Evolutionary conservation across 1,140 invertebrate genomes (phyloP).

Genomic region (Rhopalosiphum maidis): DNA sequence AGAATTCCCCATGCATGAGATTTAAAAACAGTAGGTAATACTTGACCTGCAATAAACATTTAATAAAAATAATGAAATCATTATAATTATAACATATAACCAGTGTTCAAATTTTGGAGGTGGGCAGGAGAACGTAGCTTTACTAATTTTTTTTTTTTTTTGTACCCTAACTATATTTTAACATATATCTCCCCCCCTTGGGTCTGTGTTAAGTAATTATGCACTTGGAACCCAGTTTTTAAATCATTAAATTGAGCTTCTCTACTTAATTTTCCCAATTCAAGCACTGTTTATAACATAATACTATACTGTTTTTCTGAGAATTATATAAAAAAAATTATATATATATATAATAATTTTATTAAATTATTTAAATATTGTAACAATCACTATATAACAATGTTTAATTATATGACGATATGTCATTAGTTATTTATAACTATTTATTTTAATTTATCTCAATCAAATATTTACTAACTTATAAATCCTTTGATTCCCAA

Average conservation of each 20-base stretch:
- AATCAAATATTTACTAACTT: constrained; percentile 70
- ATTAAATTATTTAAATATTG: neutral
- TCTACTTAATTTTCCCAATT: no score
- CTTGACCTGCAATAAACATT: constrained; percentile 69
- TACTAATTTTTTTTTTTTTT: no score
- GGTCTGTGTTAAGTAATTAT: no score
- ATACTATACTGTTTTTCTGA: neutral
- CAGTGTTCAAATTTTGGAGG: no score
- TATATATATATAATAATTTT: neutral
- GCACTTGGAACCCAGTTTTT: no score
- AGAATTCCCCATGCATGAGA: constrained; percentile 93
- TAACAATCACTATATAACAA: neutral
- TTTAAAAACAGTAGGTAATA: constrained; percentile 89
- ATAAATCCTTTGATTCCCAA: constrained; percentile 96
- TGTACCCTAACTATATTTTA: no score
- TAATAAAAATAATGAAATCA: neutral
- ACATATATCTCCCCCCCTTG: no score
- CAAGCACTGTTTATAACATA: neutral
- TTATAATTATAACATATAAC: neutral
- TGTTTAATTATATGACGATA: neutral
- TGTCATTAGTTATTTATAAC: neutral
- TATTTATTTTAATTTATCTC: neutral
- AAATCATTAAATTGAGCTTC: no score
- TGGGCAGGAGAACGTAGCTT: no score
- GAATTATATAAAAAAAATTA: neutral